These are phyloP conservation scores for Morelia viridis DNA, from an alignment of 2,797 vertebrate species.

Conservation along the genomic window DNA sequence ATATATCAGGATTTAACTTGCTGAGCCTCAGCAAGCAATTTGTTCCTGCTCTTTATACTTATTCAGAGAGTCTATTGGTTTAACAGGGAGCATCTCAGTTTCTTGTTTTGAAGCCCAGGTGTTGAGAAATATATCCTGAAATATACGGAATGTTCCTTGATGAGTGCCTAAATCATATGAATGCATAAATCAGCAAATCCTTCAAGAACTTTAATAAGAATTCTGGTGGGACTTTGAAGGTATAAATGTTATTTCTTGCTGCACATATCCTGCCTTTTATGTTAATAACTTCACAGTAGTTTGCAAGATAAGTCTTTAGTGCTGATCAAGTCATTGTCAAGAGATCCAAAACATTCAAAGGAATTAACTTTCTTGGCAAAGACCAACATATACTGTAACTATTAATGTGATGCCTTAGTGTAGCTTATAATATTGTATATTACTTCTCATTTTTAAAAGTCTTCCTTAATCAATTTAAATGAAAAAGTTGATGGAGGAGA, in stretches of 20 bases:
- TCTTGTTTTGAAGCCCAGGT: not conserved
- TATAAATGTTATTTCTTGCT: not conserved
- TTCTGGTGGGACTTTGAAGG: not conserved
- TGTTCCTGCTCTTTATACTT: not conserved
- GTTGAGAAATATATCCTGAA: conserved; percentile 14
- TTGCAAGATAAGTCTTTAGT: not conserved
- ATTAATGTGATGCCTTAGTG: not conserved
- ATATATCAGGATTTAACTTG: not conserved
- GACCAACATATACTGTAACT: not conserved
- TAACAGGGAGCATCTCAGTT: not conserved
- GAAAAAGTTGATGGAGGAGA: not conserved
- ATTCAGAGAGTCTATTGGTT: not conserved
- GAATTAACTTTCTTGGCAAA: not conserved
- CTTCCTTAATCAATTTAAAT: not conserved
- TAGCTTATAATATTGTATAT: not conserved
- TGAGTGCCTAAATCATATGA: not conserved
- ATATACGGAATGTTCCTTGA: not conserved
- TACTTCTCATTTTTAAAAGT: not conserved
- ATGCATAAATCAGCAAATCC: conserved; percentile 10
- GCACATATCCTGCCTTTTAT: not conserved
- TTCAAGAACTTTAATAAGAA: not conserved
- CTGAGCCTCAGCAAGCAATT: not conserved
- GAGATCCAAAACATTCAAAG: not conserved
- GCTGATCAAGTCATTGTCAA: not conserved
- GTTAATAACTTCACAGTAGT: not conserved